Evolutionary conservation across 2,888 invertebrate genomes (phyloP), one percentile per base, ranked within the genome.

Genomic region (Antheraea yamamai): DNA sequence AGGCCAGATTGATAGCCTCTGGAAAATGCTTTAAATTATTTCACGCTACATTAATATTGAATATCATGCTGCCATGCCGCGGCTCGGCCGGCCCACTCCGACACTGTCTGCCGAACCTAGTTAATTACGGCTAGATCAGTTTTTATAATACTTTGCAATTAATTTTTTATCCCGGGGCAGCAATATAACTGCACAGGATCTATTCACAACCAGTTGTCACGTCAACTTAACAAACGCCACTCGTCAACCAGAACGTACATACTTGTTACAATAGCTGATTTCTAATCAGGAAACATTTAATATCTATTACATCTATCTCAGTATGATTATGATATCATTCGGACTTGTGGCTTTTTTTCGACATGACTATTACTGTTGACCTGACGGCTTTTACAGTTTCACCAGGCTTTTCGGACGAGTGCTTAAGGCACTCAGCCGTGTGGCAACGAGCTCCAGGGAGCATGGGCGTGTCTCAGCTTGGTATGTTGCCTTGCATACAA

Each of bases 1-100:
- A 82, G 85, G 76, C 85, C 87, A 90, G 92, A 93, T 92, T 93
- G 92, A 93, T 93, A 89, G 91, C 87, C 89, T 79, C 88, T 90
- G 89, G 91, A 91, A 92, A 93, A 92, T 88, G 89, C 85, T 92
- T 89, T 83, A 90, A 91, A 93, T 91, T 92, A 92, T 93, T 93
- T 92, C 85, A 91, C 89, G 91, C 88, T 88, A 90, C 89, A 91
- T 92, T 90, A 89, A 91, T 91, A 91, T 89, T 91, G 87, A 89
- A 92, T 91, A 92, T 91, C 85, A 88, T 82, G 88, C 79, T 78
- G 81, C 76, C 47, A 76, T 78, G 81, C 77, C 47, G 77, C 77
- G 77, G 55, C 75, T 47, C 58, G 66, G 72, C 55, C 79, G 77
- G 76, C 71, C 75, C 74, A 30, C 64, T 66, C 1, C 64, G 64